A percentile compares a stretch with the other conserved stretches of the same genome.
phyloP scores from a whole-genome alignment of 1,140 invertebrate species.

The Danaus plexippus region DNA sequence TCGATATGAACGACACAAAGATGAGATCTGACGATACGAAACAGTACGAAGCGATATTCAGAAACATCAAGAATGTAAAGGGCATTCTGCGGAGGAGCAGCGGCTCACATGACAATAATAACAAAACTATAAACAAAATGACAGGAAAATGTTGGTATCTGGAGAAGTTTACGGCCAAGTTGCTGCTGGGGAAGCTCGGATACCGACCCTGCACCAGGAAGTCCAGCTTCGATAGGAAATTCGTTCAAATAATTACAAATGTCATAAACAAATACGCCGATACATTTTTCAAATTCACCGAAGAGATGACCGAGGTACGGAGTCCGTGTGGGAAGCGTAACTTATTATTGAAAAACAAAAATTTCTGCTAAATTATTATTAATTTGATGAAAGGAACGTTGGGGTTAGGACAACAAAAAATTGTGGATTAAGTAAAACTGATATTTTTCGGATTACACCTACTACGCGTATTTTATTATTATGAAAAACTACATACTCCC shows the following conservation, averaged over 20 bases:
- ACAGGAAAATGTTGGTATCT: conserved; percentile 15
- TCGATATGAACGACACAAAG: too few relatives aligned
- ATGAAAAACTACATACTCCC: too few relatives aligned
- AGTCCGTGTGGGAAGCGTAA: background rate
- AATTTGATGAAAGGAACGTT: too few relatives aligned
- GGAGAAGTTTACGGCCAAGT: conserved; percentile 13
- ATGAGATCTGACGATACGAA: too few relatives aligned
- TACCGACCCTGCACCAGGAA: conserved; percentile 19
- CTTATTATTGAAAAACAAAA: background rate
- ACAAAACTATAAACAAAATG: too few relatives aligned
- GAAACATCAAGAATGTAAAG: conserved; percentile 5
- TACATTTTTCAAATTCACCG: conserved; percentile 29
- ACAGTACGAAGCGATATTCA: background rate
- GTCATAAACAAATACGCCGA: conserved; percentile 37
- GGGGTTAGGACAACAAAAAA: too few relatives aligned
- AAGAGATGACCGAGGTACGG: conserved; percentile 38
- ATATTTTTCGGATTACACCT: too few relatives aligned
- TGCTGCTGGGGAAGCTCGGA: conserved; percentile 12
- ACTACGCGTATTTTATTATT: too few relatives aligned
- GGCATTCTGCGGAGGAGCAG: conserved; percentile 5
- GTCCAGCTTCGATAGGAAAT: conserved; percentile 22
- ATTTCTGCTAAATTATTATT: background rate
- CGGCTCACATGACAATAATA: background rate
- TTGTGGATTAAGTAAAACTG: too few relatives aligned
- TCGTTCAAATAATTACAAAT: conserved; percentile 32